Base-by-base conservation (phyloP, 2,888 invertebrate genomes). In the Anarsia innoxiella region DNA sequence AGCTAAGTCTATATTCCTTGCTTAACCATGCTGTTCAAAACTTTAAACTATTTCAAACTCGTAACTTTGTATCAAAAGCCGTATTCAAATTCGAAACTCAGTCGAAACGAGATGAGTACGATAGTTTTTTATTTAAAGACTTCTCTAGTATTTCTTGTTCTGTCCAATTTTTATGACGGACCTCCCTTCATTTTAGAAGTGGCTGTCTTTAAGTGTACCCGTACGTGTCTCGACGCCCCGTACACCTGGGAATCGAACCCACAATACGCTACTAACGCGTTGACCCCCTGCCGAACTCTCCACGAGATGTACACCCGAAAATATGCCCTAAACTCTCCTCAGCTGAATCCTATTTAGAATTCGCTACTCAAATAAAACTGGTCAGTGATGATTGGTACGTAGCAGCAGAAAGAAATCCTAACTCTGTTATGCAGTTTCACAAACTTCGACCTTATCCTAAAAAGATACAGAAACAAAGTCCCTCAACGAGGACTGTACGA, bases 241-340 rank as follows among this genome's bases (percentile, higher is more conserved):
- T 65, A 69, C 85, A 83, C 85, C 84, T 84, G 85, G 85, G 86
- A 86, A 82, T 86, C 80, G 74, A 84, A 84, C 73, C 76, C 75
- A 64, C 83, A 77, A 77, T 73, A 71, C 72, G 68, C 59, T 63
- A 67, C 79, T 75, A 72, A 71, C 74, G 72, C 66, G 60, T 70
- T 77, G 79, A 79, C 80, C 79, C 82, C 59, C 62, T 15, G 52
- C 42, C 44, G 60, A 62, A 64, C 56, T 48, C 58, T 42, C 41
- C 45, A 42, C 14, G 25, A 31, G 36, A 40, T 32, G 31, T 8
- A 14, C 46, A 53, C 29, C 3, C 40, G 13, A 63, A 67, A 63
- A 48, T 32, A 37, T 34, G 56, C 61, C 58, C 39, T 61, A 59
- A 44, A 1, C 0, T 0, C 1, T 1, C 12, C 2, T 1, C 1